phyloP scores from a whole-genome alignment of 2,797 vertebrate species.

The Fratercula arctica region DNA sequence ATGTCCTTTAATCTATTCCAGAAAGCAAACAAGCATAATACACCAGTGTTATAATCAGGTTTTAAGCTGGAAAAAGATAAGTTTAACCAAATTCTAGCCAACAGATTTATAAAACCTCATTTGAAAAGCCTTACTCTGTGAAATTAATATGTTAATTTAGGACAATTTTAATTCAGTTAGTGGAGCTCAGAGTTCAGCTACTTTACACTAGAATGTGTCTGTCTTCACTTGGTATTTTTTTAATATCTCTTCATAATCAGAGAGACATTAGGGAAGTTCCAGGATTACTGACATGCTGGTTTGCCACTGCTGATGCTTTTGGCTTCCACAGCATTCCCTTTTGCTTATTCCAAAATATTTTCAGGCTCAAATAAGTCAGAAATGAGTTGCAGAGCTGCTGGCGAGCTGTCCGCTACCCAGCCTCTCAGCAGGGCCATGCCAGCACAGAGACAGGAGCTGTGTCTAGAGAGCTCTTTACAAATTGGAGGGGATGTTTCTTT shows the following conservation, averaged over 20 bases:
- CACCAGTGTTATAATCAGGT: background rate
- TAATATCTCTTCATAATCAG: background rate
- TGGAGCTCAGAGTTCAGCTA: background rate
- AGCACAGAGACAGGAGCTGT: background rate
- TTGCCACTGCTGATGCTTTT: background rate
- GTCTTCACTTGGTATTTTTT: background rate
- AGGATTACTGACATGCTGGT: background rate
- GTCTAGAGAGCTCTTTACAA: background rate
- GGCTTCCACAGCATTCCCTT: background rate
- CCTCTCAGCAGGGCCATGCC: background rate
- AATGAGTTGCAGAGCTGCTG: background rate
- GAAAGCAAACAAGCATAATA: background rate
- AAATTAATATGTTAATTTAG: background rate
- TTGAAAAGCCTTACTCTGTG: background rate
- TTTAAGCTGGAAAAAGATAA: background rate
- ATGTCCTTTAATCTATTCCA: background rate
- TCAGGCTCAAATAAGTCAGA: background rate
- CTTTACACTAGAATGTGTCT: background rate
- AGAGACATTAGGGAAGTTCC: background rate
- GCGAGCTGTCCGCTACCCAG: accelerated
- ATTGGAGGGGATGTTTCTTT: background rate
- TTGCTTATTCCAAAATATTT: background rate
- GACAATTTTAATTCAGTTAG: background rate
- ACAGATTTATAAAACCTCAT: background rate
- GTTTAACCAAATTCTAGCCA: background rate